Evolutionary conservation across 2,888 invertebrate genomes (phyloP).

Genomic region (Cryptocephalus moraei): DNA sequence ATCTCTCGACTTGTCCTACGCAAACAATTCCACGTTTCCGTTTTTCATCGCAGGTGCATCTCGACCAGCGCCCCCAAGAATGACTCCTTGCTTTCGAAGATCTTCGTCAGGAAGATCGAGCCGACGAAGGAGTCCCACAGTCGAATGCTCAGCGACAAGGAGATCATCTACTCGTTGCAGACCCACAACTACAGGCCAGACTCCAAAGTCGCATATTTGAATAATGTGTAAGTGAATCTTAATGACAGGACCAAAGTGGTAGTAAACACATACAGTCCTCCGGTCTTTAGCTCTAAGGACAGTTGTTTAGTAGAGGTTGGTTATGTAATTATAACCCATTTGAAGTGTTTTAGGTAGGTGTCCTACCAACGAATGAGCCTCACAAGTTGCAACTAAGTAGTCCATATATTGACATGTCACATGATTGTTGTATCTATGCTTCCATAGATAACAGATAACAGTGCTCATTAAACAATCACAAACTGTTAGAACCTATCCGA

Average conservation of each 20-base stretch:
- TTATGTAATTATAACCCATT: too few relatives aligned
- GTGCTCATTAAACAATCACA: neutral
- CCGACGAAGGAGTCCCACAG: slow-evolving; percentile 95
- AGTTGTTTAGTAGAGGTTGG: too few relatives aligned
- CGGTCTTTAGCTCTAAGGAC: too few relatives aligned
- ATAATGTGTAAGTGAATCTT: slow-evolving; percentile 71
- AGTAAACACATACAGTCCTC: too few relatives aligned
- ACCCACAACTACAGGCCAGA: slow-evolving; percentile 92
- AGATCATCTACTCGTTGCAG: slow-evolving; percentile 88
- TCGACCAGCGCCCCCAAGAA: slow-evolving; percentile 35
- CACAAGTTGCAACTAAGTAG: too few relatives aligned
- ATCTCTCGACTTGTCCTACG: neutral
- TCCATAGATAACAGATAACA: too few relatives aligned
- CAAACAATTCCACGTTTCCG: neutral
- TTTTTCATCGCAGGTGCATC: slow-evolving; percentile 21
- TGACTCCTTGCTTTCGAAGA: slow-evolving; percentile 82
- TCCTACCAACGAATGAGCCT: too few relatives aligned
- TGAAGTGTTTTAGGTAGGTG: too few relatives aligned
- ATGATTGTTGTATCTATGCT: too few relatives aligned
- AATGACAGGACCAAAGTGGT: too few relatives aligned
- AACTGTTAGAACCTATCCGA: neutral
- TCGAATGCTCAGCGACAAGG: slow-evolving; percentile 92
- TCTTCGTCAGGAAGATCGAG: slow-evolving; percentile 83
- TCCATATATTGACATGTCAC: too few relatives aligned
- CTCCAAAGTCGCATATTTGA: slow-evolving; percentile 73